phyloP scores from a whole-genome alignment of 2,888 invertebrate genomes.

The Seira musarum region DNA sequence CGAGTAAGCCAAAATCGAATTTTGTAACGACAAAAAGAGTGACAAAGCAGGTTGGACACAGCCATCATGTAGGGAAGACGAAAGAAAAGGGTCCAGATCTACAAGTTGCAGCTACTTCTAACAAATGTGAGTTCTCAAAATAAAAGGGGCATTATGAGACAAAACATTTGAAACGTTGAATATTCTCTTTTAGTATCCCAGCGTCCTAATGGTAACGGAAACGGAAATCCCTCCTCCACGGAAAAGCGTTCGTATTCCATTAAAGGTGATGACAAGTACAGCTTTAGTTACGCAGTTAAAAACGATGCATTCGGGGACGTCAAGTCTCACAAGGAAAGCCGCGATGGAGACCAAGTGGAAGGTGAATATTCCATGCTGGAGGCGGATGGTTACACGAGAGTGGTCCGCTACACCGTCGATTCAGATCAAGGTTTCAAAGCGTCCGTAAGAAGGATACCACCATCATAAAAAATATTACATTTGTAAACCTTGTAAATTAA shows the following conservation, averaged over 20 bases:
- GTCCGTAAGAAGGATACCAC: constrained; percentile 57
- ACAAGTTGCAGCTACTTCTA: constrained; percentile 46
- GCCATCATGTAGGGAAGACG: not conserved
- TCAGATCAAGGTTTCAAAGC: constrained; percentile 56
- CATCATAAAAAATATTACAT: constrained; percentile 28
- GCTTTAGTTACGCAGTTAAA: constrained; percentile 51
- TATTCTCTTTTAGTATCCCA: constrained; percentile 32
- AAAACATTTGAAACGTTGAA: too few species aligned
- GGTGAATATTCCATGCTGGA: constrained; percentile 61
- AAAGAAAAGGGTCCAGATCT: constrained; percentile 36
- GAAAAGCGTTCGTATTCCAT: constrained; percentile 40
- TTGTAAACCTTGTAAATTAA: not conserved
- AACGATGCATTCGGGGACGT: constrained; percentile 49
- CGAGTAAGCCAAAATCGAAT: too few species aligned
- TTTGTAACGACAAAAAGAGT: constrained; percentile 17
- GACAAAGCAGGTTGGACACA: not conserved
- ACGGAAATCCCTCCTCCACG: constrained; percentile 4
- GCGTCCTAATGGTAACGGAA: constrained; percentile 1
- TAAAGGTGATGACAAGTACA: constrained; percentile 48
- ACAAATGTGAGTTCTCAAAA: constrained; percentile 33
- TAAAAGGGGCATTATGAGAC: not conserved
- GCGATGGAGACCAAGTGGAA: constrained; percentile 42
- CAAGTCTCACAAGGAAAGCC: constrained; percentile 57
- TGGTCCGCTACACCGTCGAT: constrained; percentile 52
- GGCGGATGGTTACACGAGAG: constrained; percentile 56